These are phyloP conservation scores for Chrosomus eos DNA, from an alignment of 2,797 vertebrate species.

Conservation along the genomic window DNA sequence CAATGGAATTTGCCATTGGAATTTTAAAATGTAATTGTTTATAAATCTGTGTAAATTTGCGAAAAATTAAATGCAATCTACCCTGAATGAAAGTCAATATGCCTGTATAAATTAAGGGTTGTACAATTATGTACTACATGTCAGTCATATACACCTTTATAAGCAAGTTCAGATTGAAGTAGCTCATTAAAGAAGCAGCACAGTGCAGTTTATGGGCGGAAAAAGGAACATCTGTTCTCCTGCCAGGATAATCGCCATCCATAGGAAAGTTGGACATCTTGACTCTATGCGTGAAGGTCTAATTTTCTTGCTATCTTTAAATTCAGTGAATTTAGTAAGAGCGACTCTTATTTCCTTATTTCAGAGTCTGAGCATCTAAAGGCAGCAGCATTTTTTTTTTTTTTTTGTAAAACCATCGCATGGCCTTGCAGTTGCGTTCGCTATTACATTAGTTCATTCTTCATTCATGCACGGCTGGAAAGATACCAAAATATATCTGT, in stretches of 20 bases:
- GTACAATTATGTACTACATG: not conserved
- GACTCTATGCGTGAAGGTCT: not conserved
- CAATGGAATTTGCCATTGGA: not conserved
- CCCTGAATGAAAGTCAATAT: not conserved
- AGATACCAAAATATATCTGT: constrained; percentile 64
- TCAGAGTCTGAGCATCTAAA: constrained; percentile 8
- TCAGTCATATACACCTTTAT: constrained; percentile 14
- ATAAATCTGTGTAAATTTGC: not conserved
- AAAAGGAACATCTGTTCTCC: constrained; percentile 11
- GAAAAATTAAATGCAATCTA: not conserved
- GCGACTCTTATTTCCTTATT: constrained; percentile 16
- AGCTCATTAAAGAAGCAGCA: constrained; percentile 31
- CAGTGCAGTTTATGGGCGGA: not conserved
- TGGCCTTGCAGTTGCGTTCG: constrained; percentile 43
- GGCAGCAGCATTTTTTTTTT: not conserved
- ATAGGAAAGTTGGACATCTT: constrained; percentile 27
- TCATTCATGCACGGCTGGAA: constrained; percentile 63
- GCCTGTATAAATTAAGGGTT: not conserved
- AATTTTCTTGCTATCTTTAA: constrained; percentile 4
- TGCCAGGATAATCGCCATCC: constrained; percentile 18
- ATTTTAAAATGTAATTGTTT: not conserved
- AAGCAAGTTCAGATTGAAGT: not conserved
- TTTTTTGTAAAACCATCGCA: constrained; percentile 55
- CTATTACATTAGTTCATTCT: constrained; percentile 31
- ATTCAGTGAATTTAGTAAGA: not conserved